Evolutionary conservation across 2,113 vertebrate species (phyloP), one percentile per base, ranked within the genome.

Genomic region (Microcebus murinus): DNA sequence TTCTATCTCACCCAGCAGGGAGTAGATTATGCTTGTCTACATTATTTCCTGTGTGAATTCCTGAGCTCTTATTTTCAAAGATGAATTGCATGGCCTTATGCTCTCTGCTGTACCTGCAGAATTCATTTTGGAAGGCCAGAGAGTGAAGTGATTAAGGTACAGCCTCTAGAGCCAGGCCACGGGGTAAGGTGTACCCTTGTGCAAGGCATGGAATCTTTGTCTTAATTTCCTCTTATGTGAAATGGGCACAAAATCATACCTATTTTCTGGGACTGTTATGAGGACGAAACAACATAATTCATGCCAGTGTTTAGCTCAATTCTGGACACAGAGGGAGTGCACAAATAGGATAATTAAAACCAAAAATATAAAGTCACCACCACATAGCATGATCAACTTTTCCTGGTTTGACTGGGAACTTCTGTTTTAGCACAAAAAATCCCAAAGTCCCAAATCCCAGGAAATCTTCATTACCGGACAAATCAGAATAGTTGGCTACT

Each of bases 41-140:
- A 2, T 76, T 82, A 88, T 82, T 91, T 94, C 71, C 77, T 39
- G 15, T 36, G 12, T n/a, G 73, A 94, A 52, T 84, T 88, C 61
- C 25, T 68, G 59, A 68, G 42, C 1, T 15, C 39, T 95, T 86
- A 81, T 63, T 91, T 96, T 93, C 76, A 82, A 77, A 76, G 91
- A 86, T 15, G 39, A 55, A 52, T 85, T 95, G 73, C 61, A 68
- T 57, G 36, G 39, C 65, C 42, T 84, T 48, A 67, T 55, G 36
- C 39, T 86, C 45, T 91, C 79, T 61, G 25, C 45, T 50, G n/a
- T 42, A 59, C 55, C 65, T 68, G 50, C 45, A 57, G 59, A 82
- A 73, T 61, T 90, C 29, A 57, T 77, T 73, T 87, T 71, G 50
- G 59, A 94, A 63, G 31, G 10, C 39, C 68, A 73, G 55, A 31